Base-by-base conservation (phyloP, 2,113 vertebrate genomes). In the Microcebus lehilahytsara region DNA sequence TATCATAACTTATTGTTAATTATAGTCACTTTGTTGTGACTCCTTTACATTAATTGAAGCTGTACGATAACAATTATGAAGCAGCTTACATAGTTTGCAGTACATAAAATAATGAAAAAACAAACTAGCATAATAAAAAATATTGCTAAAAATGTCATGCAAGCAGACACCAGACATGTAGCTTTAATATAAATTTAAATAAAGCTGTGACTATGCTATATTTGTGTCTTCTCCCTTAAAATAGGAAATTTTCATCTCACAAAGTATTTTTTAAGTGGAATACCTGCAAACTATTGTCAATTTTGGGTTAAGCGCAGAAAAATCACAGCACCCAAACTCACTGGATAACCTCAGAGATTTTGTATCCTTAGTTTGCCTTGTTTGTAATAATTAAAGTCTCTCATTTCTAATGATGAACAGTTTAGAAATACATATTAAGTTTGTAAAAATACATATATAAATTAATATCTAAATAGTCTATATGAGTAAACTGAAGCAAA, bases 381-480 rank as follows among this genome's bases (percentile, higher is more conserved):
- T 67, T 93, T 92, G 83, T 30, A 85, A 89, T 85, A 95, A 87
- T 78, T 1, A 83, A 97, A 98, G 81, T 88, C 91, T 95, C 67
- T 95, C 72, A 85, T 97, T 98, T 95, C 42, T 96, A 79, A 97
- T 87, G 96, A 97, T 60, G 69, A 97, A 75, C 30, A 97, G 72
- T 96, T 79, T 19, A 93, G 92, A 92, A 95, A 98, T 85, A 89
- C 56, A 86, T 80, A 96, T 86, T 46, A 94, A 89, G 95, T 98
- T 92, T 87, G 3, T 87, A 79, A 91, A 95, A 96, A 49, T 49
- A 53, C 13, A 90, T 32, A 25, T 6, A 69, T 27, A 85, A 34
- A 16, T 77, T 34, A 12, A 97, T 95, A 97, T 96, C 66, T 86
- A 90, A 94, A 90, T 69, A 96, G 62, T 72, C 90, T 78, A 77